Percentiles rank a stretch among this genome's conserved stretches.
Conservation (phyloP, 2,888 invertebrate genomes). For the Ceriagrion tenellum region DNA sequence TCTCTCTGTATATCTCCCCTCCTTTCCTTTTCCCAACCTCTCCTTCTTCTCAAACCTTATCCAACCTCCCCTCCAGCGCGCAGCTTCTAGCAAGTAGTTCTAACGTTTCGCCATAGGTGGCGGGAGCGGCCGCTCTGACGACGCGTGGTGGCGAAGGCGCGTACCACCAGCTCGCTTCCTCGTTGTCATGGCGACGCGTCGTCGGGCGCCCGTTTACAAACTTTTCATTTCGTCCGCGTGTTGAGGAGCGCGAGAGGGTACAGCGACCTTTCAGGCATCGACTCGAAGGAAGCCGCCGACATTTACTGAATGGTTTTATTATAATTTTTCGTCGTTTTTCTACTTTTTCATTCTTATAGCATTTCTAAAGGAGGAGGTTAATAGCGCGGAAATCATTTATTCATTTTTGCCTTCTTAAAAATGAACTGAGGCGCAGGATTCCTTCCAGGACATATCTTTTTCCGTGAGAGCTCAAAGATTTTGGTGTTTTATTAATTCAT, state of each 20-base stretch:
- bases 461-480: neutral
- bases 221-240: too few relatives aligned
- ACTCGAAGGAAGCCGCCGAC: neutral
- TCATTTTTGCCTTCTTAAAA: neutral
- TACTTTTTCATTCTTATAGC: neutral
- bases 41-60: neutral
- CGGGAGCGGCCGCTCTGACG: neutral
- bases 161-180: neutral
- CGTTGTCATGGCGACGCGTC: neutral
- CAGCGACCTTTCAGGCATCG: neutral
- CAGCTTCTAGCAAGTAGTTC: neutral
- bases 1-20: neutral
- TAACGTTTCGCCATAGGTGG: neutral
- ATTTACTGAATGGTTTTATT: neutral
- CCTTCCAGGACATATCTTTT: neutral
- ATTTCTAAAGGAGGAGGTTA: neutral
- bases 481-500: too few relatives aligned
- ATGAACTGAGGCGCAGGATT: neutral
- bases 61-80: neutral
- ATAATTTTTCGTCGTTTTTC: neutral
- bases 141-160: neutral
- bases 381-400: neutral
- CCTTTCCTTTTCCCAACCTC: neutral
- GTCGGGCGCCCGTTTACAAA: conserved; percentile 1
- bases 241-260: neutral